Evolutionary conservation across 2,888 invertebrate genomes (phyloP).

Genomic region (Ernsta delagoae): DNA sequence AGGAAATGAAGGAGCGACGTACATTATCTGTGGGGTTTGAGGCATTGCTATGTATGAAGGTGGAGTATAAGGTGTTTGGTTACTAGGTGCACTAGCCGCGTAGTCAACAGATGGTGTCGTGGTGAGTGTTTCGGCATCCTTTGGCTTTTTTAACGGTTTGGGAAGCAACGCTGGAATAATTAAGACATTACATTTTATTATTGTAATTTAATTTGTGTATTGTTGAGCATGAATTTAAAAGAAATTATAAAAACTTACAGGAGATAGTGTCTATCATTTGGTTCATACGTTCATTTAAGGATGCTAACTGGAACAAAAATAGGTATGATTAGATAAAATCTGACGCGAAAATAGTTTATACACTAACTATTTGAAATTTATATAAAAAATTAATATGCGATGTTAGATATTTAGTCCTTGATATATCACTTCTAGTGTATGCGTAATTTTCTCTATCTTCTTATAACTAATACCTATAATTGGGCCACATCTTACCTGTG

Average conservation of each 20-base stretch:
- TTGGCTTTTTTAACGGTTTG: slow-evolving; percentile 39
- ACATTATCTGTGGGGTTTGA: slow-evolving; percentile 19
- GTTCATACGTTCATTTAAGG: slow-evolving; percentile 72
- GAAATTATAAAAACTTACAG: slow-evolving; percentile 60
- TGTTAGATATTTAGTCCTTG: too few species aligned
- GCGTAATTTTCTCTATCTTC: too few species aligned
- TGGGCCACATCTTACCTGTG: slow-evolving; percentile 60
- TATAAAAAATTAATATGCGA: too few species aligned
- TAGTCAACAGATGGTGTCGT: slow-evolving; percentile 34
- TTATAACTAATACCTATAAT: too few species aligned
- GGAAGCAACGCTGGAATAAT: slow-evolving; percentile 43
- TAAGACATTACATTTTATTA: not conserved
- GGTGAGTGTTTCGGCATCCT: slow-evolving; percentile 35
- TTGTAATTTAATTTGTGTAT: not conserved
- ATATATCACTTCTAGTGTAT: too few species aligned
- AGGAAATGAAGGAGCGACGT: not conserved
- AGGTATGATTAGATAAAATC: too few species aligned
- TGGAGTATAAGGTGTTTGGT: slow-evolving; percentile 9
- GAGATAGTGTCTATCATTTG: slow-evolving; percentile 73
- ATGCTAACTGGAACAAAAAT: slow-evolving; percentile 61
- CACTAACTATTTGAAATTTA: too few species aligned
- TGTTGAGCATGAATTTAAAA: not conserved
- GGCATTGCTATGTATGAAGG: slow-evolving; percentile 14
- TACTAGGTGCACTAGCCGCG: not conserved
- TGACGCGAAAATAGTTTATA: too few species aligned